Evolutionary conservation across 2,797 vertebrate genomes (phyloP).

Genomic region (Chaenodraco wilsoni): DNA sequence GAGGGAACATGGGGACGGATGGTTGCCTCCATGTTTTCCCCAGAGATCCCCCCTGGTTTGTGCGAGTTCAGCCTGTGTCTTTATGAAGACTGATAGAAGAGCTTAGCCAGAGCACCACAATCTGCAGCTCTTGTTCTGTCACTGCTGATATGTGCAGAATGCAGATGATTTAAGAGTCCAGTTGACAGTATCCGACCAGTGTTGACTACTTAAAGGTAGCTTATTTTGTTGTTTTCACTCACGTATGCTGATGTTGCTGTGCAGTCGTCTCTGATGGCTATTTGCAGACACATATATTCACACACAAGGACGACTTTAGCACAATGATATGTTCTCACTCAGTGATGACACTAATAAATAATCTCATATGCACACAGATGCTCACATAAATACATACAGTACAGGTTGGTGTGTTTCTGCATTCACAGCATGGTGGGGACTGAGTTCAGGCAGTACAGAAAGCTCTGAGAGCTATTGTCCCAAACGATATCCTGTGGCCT

Average conservation of each 20-base stretch:
- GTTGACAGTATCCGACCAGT: constrained; percentile 61
- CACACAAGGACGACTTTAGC: constrained; percentile 55
- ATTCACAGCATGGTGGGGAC: constrained; percentile 17
- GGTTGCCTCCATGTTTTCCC: constrained; percentile 80
- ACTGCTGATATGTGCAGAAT: constrained; percentile 44
- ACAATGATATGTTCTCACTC: constrained; percentile 64
- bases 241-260: constrained; percentile 45
- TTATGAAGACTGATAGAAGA: constrained; percentile 58
- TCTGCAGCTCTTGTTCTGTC: constrained; percentile 35
- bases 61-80: constrained; percentile 59
- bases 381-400: constrained; percentile 60
- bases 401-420: constrained; percentile 42
- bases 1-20: constrained; percentile 84
- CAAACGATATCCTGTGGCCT: constrained; percentile 49
- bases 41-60: constrained; percentile 33
- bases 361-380: constrained; percentile 59
- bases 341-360: constrained; percentile 67
- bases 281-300: constrained; percentile 43
- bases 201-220: constrained; percentile 57
- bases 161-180: constrained; percentile 53
- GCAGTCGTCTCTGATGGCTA: constrained; percentile 41
- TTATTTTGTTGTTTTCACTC: constrained; percentile 41
- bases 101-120: constrained; percentile 61
- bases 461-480: constrained; percentile 52
- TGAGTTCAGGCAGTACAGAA: constrained; percentile 50